Conservation (phyloP, 2,888 invertebrate genomes). For the Dolichopus griseipennis region DNA sequence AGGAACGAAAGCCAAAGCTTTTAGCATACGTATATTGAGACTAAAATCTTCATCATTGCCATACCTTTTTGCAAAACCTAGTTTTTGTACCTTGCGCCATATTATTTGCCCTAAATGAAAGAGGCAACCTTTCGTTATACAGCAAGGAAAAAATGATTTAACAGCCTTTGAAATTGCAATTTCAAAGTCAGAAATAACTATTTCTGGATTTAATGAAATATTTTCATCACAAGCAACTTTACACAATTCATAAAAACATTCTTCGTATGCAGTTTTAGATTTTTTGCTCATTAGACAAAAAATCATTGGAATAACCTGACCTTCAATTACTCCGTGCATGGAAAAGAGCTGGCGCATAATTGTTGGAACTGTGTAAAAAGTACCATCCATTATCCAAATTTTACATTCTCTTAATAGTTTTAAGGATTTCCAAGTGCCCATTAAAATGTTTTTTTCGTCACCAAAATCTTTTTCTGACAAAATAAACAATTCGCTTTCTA, state of each 20-base stretch:
- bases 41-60: background rate
- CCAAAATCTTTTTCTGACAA: too few relatives aligned
- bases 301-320: too few relatives aligned
- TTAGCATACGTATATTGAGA: background rate
- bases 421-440: too few relatives aligned
- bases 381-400: too few relatives aligned
- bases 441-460: too few relatives aligned
- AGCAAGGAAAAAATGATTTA: background rate
- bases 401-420: too few relatives aligned
- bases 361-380: too few relatives aligned
- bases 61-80: background rate
- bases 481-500: too few relatives aligned
- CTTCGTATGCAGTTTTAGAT: background rate
- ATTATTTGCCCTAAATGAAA: conserved; percentile 9
- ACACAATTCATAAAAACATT: conserved; percentile 2
- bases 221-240: background rate
- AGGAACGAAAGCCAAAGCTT: background rate
- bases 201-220: background rate
- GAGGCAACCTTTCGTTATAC: background rate
- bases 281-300: conserved; percentile 3
- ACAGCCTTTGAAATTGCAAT: background rate
- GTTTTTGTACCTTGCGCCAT: background rate
- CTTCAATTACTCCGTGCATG: too few relatives aligned
- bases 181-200: background rate
- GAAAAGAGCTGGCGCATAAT: too few relatives aligned